Base-by-base conservation (phyloP, 2,888 invertebrate genomes). In the Megamerina dolium region DNA sequence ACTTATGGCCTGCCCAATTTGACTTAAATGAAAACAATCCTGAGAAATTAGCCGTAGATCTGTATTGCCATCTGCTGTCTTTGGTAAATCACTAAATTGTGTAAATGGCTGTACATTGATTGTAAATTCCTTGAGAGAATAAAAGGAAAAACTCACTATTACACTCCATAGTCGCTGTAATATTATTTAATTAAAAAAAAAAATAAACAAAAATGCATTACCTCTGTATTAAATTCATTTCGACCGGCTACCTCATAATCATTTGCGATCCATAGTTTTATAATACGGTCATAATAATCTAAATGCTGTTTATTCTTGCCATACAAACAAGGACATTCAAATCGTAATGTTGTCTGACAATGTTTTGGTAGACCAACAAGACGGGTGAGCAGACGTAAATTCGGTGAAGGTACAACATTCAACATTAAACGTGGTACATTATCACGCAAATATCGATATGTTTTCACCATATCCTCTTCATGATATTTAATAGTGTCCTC, bases 11-110 rank as follows among this genome's bases (percentile, higher is more conserved):
- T 80, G 75, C 13, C 73, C 72, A 53, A 75, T 78, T 58, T 82
- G 81, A 51, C 78, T 80, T 5, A 79, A 64, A 58, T 82, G 82
- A 53, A 82, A 82, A 59, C 82, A 82, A 58, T 82, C 82, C 27
- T 65, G 61, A 0, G 80, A 76, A 36, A 80, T 61, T 59, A 73
- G 78, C 1, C 73, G 64, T 29, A 70, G 68, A 61, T 81, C 80
- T 1, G 71, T 63, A 1, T 50, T 50, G 1, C 75, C 76, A 33
- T 73, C 58, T 2, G 60, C 50, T 2, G 45, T 60, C 14, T 45
- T 58, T 1, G 79, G 78, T 37, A 78, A 61, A 5, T 56, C 56
- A 1, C 71, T 40, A 35, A 77, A 63, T 27, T 62, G 59, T 0
- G 75, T 62, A 51, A 76, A 75, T 0, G 77, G 74, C 55, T 79